These are phyloP conservation scores for Paracyclopina nana DNA, from an alignment of 1,140 invertebrate genomes.

Conservation along the genomic window DNA sequence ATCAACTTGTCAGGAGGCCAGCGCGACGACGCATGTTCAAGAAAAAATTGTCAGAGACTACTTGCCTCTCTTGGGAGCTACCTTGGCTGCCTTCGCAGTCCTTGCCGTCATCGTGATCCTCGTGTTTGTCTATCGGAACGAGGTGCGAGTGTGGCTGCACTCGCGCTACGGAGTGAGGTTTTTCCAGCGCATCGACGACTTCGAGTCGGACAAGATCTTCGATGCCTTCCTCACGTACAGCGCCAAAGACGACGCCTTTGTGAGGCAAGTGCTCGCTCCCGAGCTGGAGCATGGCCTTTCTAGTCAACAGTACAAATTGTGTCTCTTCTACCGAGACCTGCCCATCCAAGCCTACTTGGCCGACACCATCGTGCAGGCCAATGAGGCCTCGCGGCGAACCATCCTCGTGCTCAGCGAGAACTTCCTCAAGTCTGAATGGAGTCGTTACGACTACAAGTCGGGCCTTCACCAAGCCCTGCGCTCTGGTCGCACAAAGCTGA, in stretches of 20 bases:
- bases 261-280: constrained; percentile 8
- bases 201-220: constrained; percentile 16
- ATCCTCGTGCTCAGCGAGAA: constrained; percentile 15
- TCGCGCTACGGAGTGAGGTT: constrained; percentile 60
- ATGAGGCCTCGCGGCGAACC: background rate
- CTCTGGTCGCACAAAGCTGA: constrained; percentile 23
- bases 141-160: constrained; percentile 68
- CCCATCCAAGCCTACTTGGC: constrained; percentile 3
- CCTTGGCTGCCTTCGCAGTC: background rate
- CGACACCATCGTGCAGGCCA: constrained; percentile 14
- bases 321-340: constrained; percentile 18
- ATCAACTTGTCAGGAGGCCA: background rate
- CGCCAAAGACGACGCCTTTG: constrained; percentile 16
- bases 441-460: constrained; percentile 18
- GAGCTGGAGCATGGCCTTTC: background rate
- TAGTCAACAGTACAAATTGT: constrained; percentile 14
- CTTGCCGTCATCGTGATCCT: background rate
- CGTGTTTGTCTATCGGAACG: constrained; percentile 50
- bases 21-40: background rate
- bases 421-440: constrained; percentile 17
- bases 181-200: constrained; percentile 38
- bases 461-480: constrained; percentile 16
- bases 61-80: background rate
- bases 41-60: background rate
- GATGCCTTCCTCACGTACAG: constrained; percentile 19